A percentile compares a stretch with the other conserved stretches of the same genome.
Evolutionary conservation across 2,113 vertebrate species (phyloP).

Genomic region (Drymodes brunneopygia): DNA sequence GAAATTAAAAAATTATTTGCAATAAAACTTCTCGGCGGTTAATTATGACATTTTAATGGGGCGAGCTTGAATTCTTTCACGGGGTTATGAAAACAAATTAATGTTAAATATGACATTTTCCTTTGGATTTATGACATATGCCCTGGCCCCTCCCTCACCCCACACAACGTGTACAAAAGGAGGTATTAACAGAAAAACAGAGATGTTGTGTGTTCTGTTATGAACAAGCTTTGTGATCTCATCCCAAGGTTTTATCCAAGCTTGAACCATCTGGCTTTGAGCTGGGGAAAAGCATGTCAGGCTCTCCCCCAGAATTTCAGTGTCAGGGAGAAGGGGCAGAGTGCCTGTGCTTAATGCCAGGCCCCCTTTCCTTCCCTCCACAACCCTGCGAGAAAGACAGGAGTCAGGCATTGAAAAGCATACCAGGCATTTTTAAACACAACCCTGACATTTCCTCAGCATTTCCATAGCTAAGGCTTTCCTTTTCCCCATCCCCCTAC

Average conservation of each 20-base stretch:
- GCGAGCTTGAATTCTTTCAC: slow-evolving; percentile 38
- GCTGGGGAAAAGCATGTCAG: slow-evolving; percentile 71
- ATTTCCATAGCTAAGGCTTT: slow-evolving; percentile 66
- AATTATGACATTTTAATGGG: slow-evolving; percentile 62
- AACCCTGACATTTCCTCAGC: slow-evolving; percentile 74
- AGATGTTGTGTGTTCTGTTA: slow-evolving; percentile 63
- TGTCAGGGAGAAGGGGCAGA: slow-evolving; percentile 67
- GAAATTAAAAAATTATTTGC: slow-evolving; percentile 9
- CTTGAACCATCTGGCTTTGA: slow-evolving; percentile 85
- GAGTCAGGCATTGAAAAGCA: slow-evolving; percentile 76
- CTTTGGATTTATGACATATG: slow-evolving; percentile 51
- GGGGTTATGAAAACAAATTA: slow-evolving; percentile 63
- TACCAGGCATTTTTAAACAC: slow-evolving; percentile 78
- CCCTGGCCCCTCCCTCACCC: slow-evolving; percentile 18
- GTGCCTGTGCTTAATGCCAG: slow-evolving; percentile 46
- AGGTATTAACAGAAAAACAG: slow-evolving; percentile 59
- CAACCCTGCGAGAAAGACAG: slow-evolving; percentile 67
- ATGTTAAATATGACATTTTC: slow-evolving; percentile 61
- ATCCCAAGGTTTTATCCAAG: slow-evolving; percentile 73
- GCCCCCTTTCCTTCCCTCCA: slow-evolving; percentile 58
- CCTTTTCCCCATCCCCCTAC: slow-evolving; percentile 51
- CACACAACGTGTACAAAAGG: slow-evolving; percentile 52
- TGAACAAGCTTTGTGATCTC: slow-evolving; percentile 74
- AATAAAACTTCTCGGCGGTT: slow-evolving; percentile 39
- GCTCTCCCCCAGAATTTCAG: slow-evolving; percentile 81